Evolutionary conservation across 2,888 invertebrate species (phyloP), one percentile per base, ranked within the genome.

Genomic region (Drosophila eohydei): DNA sequence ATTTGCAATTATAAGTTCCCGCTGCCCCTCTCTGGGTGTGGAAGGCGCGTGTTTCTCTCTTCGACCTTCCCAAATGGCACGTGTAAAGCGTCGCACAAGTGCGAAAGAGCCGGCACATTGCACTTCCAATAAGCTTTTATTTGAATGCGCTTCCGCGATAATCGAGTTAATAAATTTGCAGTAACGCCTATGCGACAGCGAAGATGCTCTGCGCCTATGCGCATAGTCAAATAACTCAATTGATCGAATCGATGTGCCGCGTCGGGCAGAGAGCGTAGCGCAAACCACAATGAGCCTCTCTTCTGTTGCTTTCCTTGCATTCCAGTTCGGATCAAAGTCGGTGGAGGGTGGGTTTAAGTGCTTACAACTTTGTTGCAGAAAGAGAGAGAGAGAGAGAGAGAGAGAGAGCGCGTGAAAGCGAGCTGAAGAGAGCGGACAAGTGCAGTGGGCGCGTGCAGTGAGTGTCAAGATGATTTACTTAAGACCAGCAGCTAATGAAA

Each of bases 91-190:
- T 9, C 40, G n/a, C 32, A 44, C 41, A 62, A 74, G 69, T 71
- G 75, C 59, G 71, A 72, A 55, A 62, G 64, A 68, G 78, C 9
- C 59, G 57, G 54, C 38, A 44, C 43, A 68, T 65, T 80, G 78
- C 86, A 84, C 64, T 77, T 76, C 52, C 63, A 77, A 81, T 74
- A 62, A 70, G 81, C 69, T 69, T 76, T 74, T 68, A 77, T 75
- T 82, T 81, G 64, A 80, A 77, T 88, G 74, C 68, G 71, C 74
- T 86, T 86, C 82, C 80, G 82, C 68, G 82, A 75, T 86, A 87
- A 89, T 87, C 87, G 85, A 84, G 71, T 84, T 84, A 76, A 86
- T 89, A 80, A 89, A 72, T 89, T 78, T 84, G 70, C 74, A 75
- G 76, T 74, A 72, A 71, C 55, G 36, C 40, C 26, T 40, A 26